phyloP scores from a whole-genome alignment of 2,797 vertebrate species.

The Pipistrellus kuhlii region DNA sequence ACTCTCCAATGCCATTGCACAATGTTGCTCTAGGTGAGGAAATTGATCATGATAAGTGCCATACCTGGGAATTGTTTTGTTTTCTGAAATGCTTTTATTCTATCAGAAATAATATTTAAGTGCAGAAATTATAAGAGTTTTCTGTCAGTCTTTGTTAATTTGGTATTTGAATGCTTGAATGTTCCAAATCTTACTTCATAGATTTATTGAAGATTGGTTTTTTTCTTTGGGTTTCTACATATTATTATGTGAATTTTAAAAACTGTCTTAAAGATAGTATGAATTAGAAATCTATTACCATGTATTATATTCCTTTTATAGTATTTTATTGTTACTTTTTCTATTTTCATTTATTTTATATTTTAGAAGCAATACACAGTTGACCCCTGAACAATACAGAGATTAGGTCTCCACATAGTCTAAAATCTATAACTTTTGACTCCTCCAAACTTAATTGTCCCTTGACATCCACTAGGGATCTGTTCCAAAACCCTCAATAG shows the following conservation, averaged over 20 bases:
- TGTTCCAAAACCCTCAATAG: neutral
- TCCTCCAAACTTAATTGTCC: neutral
- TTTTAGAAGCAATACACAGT: conserved; percentile 41
- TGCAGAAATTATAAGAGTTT: neutral
- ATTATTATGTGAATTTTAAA: neutral
- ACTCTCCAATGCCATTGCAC: neutral
- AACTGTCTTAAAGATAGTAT: neutral
- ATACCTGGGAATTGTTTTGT: neutral
- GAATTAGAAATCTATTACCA: neutral
- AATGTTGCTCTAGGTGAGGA: neutral
- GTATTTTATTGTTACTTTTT: conserved; percentile 15
- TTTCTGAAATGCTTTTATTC: neutral
- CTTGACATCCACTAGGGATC: neutral
- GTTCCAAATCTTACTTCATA: neutral
- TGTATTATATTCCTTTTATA: conserved; percentile 2
- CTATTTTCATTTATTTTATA: conserved; percentile 46
- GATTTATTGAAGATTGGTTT: neutral
- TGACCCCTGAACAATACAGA: neutral
- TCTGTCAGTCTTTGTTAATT: conserved; percentile 7
- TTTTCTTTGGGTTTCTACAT: neutral
- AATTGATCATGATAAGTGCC: neutral
- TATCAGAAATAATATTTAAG: neutral
- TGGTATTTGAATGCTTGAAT: neutral
- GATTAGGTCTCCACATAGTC: neutral
- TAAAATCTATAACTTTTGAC: neutral